Evolutionary conservation across 2,888 invertebrate species (phyloP).

Genomic region (Callinectes sapidus): DNA sequence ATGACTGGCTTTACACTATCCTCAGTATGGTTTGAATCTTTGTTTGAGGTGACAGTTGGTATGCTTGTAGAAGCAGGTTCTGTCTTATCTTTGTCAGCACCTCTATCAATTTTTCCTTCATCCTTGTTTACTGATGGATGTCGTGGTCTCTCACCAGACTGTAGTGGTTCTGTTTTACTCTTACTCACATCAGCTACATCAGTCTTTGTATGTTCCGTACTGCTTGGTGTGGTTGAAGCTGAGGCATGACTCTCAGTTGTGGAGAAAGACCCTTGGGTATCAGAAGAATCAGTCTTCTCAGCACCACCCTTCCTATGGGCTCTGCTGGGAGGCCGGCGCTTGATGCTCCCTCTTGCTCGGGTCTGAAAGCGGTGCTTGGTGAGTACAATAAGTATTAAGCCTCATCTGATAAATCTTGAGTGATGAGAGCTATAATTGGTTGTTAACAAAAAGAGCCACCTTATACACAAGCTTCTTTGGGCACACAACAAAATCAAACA

Average conservation of each 20-base stretch:
- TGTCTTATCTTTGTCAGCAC: not conserved
- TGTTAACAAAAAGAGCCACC: no score
- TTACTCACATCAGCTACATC: not conserved
- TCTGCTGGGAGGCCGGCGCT: conserved; percentile 57
- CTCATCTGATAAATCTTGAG: no score
- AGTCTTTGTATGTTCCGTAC: not conserved
- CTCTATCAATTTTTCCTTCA: not conserved
- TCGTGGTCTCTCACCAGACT: not conserved
- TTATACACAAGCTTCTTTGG: no score
- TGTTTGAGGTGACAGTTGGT: not conserved
- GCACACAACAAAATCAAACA: no score
- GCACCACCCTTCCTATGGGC: conserved; percentile 46
- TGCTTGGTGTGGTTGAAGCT: not conserved
- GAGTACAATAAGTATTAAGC: no score
- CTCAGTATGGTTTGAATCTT: conserved; percentile 4
- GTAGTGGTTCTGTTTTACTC: not conserved
- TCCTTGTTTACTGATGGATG: not conserved
- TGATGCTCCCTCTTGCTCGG: conserved; percentile 50
- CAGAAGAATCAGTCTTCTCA: not conserved
- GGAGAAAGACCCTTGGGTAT: not conserved
- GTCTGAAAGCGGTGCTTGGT: conserved; percentile 27
- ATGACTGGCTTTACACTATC: not conserved
- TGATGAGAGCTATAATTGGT: no score
- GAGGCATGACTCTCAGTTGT: not conserved
- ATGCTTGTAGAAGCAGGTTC: not conserved